These are phyloP conservation scores for Lerema accius DNA, from an alignment of 1,140 invertebrate genomes.

Conservation along the genomic window DNA sequence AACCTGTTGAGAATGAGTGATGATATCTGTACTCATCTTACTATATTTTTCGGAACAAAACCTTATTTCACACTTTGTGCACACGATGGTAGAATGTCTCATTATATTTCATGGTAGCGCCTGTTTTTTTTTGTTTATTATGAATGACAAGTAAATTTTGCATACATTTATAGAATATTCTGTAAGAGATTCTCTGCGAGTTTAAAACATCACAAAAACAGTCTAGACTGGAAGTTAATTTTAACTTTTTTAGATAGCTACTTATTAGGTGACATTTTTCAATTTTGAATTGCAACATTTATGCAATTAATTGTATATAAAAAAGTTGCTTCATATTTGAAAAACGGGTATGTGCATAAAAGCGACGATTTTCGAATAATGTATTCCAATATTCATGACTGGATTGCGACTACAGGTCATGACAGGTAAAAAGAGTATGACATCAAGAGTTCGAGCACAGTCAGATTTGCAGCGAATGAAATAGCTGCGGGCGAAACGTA, in stretches of 20 bases:
- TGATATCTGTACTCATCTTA: slow-evolving; percentile 42
- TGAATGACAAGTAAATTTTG: background rate
- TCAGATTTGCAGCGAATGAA: slow-evolving; percentile 22
- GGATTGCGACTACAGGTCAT: slow-evolving; percentile 28
- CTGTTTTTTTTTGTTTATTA: slow-evolving; percentile 30
- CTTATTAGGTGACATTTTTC: too few species aligned
- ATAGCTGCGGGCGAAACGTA: slow-evolving; percentile 26
- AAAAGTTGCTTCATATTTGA: background rate
- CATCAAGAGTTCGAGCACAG: slow-evolving; percentile 28
- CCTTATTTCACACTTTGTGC: slow-evolving; percentile 72
- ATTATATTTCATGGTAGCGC: slow-evolving; percentile 59
- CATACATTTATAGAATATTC: background rate
- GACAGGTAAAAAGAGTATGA: slow-evolving; percentile 34
- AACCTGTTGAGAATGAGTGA: slow-evolving; percentile 33
- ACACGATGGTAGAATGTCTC: slow-evolving; percentile 56
- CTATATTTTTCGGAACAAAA: slow-evolving; percentile 58
- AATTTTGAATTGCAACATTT: too few species aligned
- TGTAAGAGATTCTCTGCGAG: too few species aligned
- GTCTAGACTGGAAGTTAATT: too few species aligned
- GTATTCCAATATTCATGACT: slow-evolving; percentile 14
- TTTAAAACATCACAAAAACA: too few species aligned
- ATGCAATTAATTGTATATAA: too few species aligned
- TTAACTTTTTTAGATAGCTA: too few species aligned
- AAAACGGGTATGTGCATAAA: slow-evolving; percentile 5
- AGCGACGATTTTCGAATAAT: slow-evolving; percentile 5